Percentiles rank a stretch among this genome's conserved stretches.
Evolutionary conservation across 2,888 invertebrate species (phyloP).

Genomic region (Lithophane socia): DNA sequence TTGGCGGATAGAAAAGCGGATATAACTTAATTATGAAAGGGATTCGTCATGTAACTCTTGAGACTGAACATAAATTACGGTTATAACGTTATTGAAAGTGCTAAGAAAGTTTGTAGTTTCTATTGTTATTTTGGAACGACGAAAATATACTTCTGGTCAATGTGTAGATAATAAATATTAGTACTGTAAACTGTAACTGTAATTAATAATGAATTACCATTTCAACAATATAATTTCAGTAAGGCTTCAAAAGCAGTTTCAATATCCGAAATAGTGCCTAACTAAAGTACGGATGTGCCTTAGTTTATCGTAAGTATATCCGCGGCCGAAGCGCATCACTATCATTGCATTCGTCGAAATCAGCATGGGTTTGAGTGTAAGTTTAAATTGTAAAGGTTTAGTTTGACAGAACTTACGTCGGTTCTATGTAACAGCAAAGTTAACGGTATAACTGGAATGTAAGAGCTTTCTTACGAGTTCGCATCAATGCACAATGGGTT

Average conservation of each 20-base stretch:
- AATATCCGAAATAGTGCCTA: not conserved
- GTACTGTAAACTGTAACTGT: not conserved
- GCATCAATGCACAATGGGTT: conserved; percentile 25
- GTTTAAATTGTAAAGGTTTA: conserved; percentile 62
- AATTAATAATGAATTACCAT: not conserved
- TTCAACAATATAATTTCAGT: not conserved
- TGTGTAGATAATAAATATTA: no score
- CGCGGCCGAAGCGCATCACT: conserved; percentile 27
- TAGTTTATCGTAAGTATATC: not conserved
- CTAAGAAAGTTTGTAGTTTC: not conserved
- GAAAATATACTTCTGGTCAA: no score
- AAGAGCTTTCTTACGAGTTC: conserved; percentile 25
- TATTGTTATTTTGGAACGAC: not conserved
- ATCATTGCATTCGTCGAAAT: conserved; percentile 49
- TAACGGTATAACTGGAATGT: conserved; percentile 29
- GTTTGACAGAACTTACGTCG: conserved; percentile 47
- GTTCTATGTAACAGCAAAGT: conserved; percentile 39
- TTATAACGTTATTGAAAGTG: conserved; percentile 20
- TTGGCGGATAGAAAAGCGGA: conserved; percentile 31
- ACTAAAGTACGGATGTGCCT: not conserved
- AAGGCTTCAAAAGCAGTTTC: not conserved
- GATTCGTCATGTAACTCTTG: conserved; percentile 9
- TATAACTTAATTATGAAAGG: conserved; percentile 34
- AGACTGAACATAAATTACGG: not conserved
- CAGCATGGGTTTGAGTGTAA: conserved; percentile 45